A percentile compares a stretch with the other conserved stretches of the same genome.
Evolutionary conservation across 2,113 vertebrate species (phyloP).

Genomic region (Pachycephala philippinensis): DNA sequence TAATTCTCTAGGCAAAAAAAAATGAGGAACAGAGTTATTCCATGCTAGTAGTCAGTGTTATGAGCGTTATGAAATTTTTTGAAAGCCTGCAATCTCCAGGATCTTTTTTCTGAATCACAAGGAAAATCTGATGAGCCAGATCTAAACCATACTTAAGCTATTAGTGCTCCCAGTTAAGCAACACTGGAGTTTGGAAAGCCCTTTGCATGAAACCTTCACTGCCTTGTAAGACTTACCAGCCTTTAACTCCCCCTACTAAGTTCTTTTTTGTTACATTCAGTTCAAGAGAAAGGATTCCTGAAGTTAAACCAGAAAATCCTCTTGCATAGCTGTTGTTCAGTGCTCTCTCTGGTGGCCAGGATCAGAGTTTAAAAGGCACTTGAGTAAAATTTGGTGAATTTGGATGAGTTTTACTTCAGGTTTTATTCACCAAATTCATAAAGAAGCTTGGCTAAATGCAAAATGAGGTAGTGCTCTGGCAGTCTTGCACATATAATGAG

Average conservation of each 20-base stretch:
- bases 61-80: background rate
- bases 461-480: background rate
- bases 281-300: background rate
- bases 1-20: background rate
- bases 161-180: conserved; percentile 40
- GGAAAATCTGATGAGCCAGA: conserved; percentile 21
- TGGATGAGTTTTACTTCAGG: background rate
- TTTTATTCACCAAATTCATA: background rate
- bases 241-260: background rate
- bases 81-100: conserved; percentile 13
- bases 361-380: background rate
- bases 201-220: background rate
- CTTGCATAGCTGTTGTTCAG: background rate
- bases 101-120: conserved; percentile 30
- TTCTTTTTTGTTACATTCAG: background rate
- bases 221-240: background rate
- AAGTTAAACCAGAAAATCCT: background rate
- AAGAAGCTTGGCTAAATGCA: background rate
- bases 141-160: conserved; percentile 7
- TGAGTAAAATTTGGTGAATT: background rate
- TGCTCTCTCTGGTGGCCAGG: background rate
- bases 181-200: conserved; percentile 3
- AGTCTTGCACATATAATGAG: background rate
- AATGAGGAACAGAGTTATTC: background rate
- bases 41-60: background rate